Percentiles rank a stretch among this genome's conserved stretches.
Evolutionary conservation across 1,140 invertebrate species (phyloP).

Genomic region (Tetragnatha versicolor): DNA sequence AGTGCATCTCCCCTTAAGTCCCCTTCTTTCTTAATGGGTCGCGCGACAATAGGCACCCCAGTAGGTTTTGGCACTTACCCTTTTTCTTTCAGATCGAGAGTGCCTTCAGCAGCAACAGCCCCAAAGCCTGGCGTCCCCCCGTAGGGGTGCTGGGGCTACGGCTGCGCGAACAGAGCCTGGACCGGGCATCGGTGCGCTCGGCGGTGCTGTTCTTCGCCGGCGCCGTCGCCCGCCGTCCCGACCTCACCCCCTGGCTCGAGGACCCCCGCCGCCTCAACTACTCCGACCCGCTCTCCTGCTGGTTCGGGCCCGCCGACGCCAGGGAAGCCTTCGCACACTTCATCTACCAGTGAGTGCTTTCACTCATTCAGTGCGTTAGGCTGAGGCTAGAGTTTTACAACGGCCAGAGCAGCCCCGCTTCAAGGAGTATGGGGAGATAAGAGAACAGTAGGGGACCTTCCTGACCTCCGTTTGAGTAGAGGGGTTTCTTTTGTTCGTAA

Average conservation of each 20-base stretch:
- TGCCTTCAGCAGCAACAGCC: conserved; percentile 23
- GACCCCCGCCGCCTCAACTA: conserved; percentile 25
- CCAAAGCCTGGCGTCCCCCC: not conserved
- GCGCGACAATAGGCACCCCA: no score
- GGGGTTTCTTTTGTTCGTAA: no score
- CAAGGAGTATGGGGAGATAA: no score
- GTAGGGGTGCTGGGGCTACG: conserved; percentile 22
- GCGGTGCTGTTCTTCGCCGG: conserved; percentile 18
- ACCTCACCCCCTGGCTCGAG: conserved; percentile 11
- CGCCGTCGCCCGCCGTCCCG: not conserved
- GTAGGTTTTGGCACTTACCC: no score
- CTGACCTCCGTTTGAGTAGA: no score
- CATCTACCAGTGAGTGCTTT: not conserved
- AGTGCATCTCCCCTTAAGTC: no score
- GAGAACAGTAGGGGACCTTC: no score
- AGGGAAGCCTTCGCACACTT: conserved; percentile 37
- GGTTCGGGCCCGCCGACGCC: conserved; percentile 29
- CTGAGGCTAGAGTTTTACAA: no score
- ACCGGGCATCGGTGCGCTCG: conserved; percentile 1
- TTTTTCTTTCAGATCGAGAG: conserved; percentile 24
- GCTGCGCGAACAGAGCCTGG: not conserved
- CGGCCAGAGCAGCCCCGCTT: no score
- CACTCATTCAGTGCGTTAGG: no score
- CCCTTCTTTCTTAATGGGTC: no score
- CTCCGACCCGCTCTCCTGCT: conserved; percentile 26